Conservation (phyloP, 2,113 vertebrate genomes). For the Campylomormyrus numenius region DNA sequence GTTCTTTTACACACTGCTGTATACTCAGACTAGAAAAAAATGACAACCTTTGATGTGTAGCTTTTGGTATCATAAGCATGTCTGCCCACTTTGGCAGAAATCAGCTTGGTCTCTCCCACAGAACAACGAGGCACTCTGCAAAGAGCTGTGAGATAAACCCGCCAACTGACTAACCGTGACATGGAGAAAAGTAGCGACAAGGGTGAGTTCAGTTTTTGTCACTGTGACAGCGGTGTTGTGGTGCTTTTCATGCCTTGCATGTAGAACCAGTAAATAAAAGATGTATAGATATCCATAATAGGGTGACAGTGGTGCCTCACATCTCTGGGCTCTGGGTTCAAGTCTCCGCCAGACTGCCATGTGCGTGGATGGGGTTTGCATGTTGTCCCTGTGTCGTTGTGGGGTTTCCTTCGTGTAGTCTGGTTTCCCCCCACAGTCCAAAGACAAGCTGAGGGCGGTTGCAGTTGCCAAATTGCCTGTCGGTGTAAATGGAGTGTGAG, state of each 20-base stretch:
- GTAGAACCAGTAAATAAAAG: background rate
- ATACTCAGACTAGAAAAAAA: background rate
- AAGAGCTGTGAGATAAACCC: background rate
- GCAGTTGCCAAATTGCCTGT: too few species aligned
- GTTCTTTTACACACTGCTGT: background rate
- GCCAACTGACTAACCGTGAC: background rate
- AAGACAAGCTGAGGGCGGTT: too few species aligned
- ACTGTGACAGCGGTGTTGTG: background rate
- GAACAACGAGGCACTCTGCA: background rate
- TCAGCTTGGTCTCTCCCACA: background rate
- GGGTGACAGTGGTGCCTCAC: too few species aligned
- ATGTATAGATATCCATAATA: background rate
- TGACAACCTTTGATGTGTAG: background rate
- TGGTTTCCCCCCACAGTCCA: too few species aligned
- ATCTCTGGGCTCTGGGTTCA: too few species aligned
- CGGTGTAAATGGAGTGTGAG: too few species aligned
- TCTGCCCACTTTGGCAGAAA: background rate
- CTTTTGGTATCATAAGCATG: background rate
- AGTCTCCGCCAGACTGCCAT: too few species aligned
- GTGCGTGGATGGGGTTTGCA: too few species aligned
- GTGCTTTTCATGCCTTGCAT: background rate
- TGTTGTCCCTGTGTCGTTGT: too few species aligned
- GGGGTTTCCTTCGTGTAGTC: too few species aligned
- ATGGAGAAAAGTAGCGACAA: background rate
- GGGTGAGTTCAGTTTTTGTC: slow-evolving; percentile 3